Conservation (phyloP, 2,888 invertebrate genomes). For the Protonemura montana region DNA sequence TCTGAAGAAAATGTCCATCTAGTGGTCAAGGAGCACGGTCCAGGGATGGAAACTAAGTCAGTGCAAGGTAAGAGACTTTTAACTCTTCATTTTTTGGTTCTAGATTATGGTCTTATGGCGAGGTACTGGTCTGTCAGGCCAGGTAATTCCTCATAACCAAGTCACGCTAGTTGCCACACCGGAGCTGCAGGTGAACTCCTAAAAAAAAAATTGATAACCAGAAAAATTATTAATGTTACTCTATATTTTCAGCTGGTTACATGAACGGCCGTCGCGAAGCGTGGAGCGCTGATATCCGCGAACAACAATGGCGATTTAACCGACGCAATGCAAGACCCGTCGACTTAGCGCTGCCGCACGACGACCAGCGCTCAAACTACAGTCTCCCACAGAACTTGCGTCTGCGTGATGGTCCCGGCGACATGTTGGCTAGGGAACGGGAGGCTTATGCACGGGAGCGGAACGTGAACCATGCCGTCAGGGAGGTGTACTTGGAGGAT, state of each 20-base stretch:
- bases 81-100: too few relatives aligned
- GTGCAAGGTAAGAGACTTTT: conserved; percentile 50
- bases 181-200: too few relatives aligned
- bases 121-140: too few relatives aligned
- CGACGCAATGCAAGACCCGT: conserved; percentile 62
- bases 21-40: conserved; percentile 75
- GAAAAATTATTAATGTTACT: not conserved
- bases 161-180: too few relatives aligned
- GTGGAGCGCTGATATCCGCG: conserved; percentile 79
- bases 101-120: too few relatives aligned
- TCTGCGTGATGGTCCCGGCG: conserved; percentile 61
- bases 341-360: conserved; percentile 35
- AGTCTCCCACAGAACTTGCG: conserved; percentile 57
- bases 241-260: not conserved
- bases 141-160: too few relatives aligned
- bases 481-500: conserved; percentile 67
- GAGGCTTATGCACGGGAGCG: conserved; percentile 58
- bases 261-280: conserved; percentile 72
- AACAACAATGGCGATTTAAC: conserved; percentile 74
- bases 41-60: conserved; percentile 62
- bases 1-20: conserved; percentile 78
- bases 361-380: conserved; percentile 41
- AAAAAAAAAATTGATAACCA: too few relatives aligned
- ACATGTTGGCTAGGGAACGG: conserved; percentile 51
- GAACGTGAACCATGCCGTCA: conserved; percentile 55